Evolutionary conservation across 2,113 vertebrate genomes (phyloP), one percentile per base, ranked within the genome.

Genomic region (Ceuthmochares aereus): DNA sequence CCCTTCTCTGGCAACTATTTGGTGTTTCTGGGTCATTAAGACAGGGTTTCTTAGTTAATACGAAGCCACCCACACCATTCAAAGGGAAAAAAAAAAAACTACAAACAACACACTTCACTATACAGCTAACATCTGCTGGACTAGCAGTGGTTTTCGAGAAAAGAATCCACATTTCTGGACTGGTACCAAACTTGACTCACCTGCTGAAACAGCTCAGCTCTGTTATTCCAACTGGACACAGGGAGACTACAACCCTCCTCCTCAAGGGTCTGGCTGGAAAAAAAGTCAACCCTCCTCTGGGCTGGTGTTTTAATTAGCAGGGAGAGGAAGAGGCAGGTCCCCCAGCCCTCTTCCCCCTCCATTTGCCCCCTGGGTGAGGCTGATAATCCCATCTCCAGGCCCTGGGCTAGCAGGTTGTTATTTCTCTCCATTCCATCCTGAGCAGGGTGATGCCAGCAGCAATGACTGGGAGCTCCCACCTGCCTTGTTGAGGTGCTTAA

Each of bases 381-480:
- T 4, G 6, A 9, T 3, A 4, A 8, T 5, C 8, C 14, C 4
- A 4, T 22, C 18, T 4, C 0, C 4, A 6, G 1, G 16, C 0
- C 2, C 3, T 1, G 8, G 27, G 3, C 1, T 45, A 14, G 43
- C 15, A 45, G 17, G 43, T 37, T 22, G 19, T 43, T 29, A 13
- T 45, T 3, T 7, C 4, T 6, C 34, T 8, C 25, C 4, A 14
- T 1, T 0, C 2, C 5, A 2, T 7, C 2, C 2, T 3, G 2
- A 30, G 32, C 5, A 14, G 29, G 18, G 4, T 20, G 11, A 7
- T 1, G 6, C 6, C 0, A 2, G 3, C 12, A 2, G 37, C 6
- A 36, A 6, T 4, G n/a, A 2, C 4, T 14, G 4, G 3, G 4
- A 10, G 34, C 7, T 47, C 40, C 11, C 2, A 7, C 3, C 17